A percentile compares a stretch with the other conserved stretches of the same genome.
phyloP scores from a whole-genome alignment of 2,888 invertebrate species.

The Caenorhabditis sp. region DNA sequence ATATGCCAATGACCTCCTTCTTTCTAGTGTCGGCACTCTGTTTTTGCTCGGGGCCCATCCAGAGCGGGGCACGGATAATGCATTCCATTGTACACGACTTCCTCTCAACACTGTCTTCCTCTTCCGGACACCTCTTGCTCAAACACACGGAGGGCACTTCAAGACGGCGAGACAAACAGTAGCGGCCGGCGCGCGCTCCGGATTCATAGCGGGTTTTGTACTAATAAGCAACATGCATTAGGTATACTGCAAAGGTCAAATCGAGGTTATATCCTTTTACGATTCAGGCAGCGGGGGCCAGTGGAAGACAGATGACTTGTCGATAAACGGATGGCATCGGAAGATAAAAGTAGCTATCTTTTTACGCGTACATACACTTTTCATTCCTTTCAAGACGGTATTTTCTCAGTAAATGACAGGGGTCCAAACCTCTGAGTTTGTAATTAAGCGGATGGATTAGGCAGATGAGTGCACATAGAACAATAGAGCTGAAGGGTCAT shows the following conservation, averaged over 20 bases:
- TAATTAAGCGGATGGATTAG: constrained; percentile 54
- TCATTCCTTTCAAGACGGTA: constrained; percentile 13
- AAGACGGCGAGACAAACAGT: constrained; percentile 20
- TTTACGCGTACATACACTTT: constrained; percentile 36
- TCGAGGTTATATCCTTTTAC: constrained; percentile 48
- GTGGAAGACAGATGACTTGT: constrained; percentile 25
- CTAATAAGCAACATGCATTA: constrained; percentile 50
- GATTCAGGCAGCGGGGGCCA: constrained; percentile 28
- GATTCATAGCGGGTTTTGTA: constrained; percentile 16
- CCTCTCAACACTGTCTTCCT: constrained; percentile 31
- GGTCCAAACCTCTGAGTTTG: constrained; percentile 23
- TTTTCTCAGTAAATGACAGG: constrained; percentile 28
- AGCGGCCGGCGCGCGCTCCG: constrained; percentile 7
- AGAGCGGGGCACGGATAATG: constrained; percentile 45
- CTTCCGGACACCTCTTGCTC: constrained; percentile 47
- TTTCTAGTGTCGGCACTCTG: constrained; percentile 51
- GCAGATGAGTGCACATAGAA: constrained; percentile 42
- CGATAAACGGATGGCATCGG: constrained; percentile 54
- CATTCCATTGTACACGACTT: constrained; percentile 59
- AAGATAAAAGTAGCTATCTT: constrained; percentile 54
- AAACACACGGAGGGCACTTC: constrained; percentile 43
- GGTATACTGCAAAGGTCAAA: constrained; percentile 46
- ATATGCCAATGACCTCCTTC: constrained; percentile 54
- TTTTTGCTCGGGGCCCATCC: constrained; percentile 48
- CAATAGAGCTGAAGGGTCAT: constrained; percentile 23